Percentiles rank a stretch among this genome's conserved stretches.
Conservation (phyloP, 2,888 invertebrate species). For the Griposia aprilina region DNA sequence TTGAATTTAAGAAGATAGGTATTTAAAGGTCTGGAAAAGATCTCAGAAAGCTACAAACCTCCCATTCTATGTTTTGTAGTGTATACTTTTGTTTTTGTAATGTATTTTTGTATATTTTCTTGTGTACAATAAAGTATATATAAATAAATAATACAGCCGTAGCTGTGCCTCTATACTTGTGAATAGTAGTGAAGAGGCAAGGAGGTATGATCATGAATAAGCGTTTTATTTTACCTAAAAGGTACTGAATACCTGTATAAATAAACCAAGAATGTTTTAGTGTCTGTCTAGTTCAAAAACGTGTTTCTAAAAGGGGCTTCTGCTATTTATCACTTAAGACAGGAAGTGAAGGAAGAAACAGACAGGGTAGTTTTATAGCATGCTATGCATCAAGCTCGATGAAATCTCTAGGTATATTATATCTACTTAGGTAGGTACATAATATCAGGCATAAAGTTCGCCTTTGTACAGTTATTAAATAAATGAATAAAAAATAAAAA, state of each 20-base stretch:
- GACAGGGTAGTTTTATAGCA: not conserved
- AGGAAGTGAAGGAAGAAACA: not conserved
- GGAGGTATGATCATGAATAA: not conserved
- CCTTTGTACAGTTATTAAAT: not conserved
- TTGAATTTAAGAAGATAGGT: not conserved
- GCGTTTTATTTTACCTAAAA: not conserved
- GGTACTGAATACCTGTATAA: not conserved
- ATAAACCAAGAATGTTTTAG: not conserved
- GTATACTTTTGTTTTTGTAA: too few relatives aligned
- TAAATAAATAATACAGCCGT: not conserved
- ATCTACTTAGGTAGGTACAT: not conserved
- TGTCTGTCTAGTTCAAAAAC: constrained; percentile 17
- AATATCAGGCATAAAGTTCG: not conserved
- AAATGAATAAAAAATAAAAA: not conserved
- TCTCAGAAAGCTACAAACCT: too few relatives aligned
- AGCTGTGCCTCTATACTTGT: not conserved
- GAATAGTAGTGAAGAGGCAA: not conserved
- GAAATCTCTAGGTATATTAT: not conserved
- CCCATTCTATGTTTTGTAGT: too few relatives aligned
- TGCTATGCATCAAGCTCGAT: not conserved
- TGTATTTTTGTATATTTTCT: too few relatives aligned
- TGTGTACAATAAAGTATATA: too few relatives aligned
- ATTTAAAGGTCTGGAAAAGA: not conserved
- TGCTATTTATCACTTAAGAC: not conserved
- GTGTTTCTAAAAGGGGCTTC: not conserved